A percentile compares a stretch with the other conserved stretches of the same genome.
Conservation (phyloP, 1,140 invertebrate species). For the Drosophila pandora region DNA sequence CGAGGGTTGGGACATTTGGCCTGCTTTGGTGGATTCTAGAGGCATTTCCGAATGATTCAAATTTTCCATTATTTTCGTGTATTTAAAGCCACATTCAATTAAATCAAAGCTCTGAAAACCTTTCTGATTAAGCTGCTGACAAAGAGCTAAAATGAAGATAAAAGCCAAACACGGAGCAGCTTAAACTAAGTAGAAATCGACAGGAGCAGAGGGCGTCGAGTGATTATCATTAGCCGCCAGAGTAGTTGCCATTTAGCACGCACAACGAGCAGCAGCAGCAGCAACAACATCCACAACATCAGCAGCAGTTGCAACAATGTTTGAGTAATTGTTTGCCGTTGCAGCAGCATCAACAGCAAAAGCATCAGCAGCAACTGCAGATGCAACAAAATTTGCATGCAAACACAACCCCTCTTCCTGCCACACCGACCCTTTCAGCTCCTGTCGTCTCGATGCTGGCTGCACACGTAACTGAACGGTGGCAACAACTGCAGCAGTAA, state of each 20-base stretch:
- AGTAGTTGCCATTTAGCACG: conserved; percentile 76
- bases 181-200: conserved; percentile 22
- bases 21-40: too few species aligned
- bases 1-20: too few species aligned
- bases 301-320: conserved; percentile 71
- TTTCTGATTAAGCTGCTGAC: conserved; percentile 54
- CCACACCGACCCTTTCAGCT: not conserved
- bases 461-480: conserved; percentile 62
- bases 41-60: too few species aligned
- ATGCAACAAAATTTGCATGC: conserved; percentile 76
- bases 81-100: conserved; percentile 4
- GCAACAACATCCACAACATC: conserved; percentile 59
- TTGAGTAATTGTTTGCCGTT: conserved; percentile 78
- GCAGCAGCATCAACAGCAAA: conserved; percentile 31
- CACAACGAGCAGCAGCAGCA: conserved; percentile 56
- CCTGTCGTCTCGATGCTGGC: conserved; percentile 16
- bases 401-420: conserved; percentile 25
- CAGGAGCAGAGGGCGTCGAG: conserved; percentile 48
- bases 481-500: conserved; percentile 73
- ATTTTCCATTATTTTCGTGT: too few species aligned
- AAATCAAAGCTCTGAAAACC: conserved; percentile 19
- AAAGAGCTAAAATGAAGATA: conserved; percentile 8
- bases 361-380: conserved; percentile 40
- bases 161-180: conserved; percentile 2
- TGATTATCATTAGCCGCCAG: conserved; percentile 77